Evolutionary conservation across 2,797 vertebrate species (phyloP).

Genomic region (Coilia nasus): DNA sequence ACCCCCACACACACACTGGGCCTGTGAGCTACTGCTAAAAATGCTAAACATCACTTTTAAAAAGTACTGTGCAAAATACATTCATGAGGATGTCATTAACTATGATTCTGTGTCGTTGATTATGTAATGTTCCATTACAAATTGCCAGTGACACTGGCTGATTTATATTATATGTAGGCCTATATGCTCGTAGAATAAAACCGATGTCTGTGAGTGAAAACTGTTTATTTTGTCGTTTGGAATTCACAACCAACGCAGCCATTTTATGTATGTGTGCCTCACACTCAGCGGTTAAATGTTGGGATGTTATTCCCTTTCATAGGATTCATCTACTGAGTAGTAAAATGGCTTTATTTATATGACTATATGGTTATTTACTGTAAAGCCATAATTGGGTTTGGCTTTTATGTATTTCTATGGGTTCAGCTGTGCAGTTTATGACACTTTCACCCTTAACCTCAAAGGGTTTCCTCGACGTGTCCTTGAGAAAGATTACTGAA

Average conservation of each 20-base stretch:
- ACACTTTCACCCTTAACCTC: neutral
- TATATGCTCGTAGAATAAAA: neutral
- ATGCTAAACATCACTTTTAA: neutral
- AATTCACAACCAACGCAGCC: neutral
- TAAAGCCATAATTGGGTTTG: conserved; percentile 20
- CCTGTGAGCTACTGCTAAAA: neutral
- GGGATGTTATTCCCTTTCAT: neutral
- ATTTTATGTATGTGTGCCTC: neutral
- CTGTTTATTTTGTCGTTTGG: neutral
- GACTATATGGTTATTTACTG: neutral
- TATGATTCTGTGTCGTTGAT: neutral
- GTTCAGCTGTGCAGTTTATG: neutral
- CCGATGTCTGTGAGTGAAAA: neutral
- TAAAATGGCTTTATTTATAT: neutral
- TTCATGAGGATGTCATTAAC: conserved; percentile 1
- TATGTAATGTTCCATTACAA: neutral
- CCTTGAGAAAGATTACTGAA: neutral
- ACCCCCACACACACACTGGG: neutral
- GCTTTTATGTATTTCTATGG: neutral
- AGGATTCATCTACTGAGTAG: neutral
- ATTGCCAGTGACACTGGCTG: neutral
- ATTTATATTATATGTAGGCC: neutral
- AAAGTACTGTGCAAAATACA: neutral
- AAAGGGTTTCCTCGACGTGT: neutral
- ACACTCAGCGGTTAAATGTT: neutral